Base-by-base conservation (phyloP, 2,113 vertebrate species). In the Dendrocopos noguchii region DNA sequence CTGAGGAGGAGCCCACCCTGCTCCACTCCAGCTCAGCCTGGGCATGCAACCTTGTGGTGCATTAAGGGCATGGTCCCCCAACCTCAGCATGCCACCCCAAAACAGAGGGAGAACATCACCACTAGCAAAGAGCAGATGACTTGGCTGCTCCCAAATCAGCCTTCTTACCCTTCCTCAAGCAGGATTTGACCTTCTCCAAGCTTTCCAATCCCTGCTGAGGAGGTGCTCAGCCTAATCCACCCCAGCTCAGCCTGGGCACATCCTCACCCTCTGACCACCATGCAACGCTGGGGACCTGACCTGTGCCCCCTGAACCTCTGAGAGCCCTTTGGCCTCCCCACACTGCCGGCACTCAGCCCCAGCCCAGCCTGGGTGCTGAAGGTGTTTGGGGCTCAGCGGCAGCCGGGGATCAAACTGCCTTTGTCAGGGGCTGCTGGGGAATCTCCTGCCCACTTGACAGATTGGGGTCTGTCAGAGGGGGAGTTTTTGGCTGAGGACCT, bases 341-440 rank as follows among this genome's bases (percentile, higher is more conserved):
- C 4, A 60, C 47, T 53, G 66, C 61, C 61, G 8, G 11, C 5
- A 1, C 1, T 0, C 6, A 1, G 7, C 19, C 9, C 2, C 2
- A 22, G 76, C 29, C 44, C 33, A 0, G 16, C 5, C n/a, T n/a
- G n/a, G n/a, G n/a, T n/a, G n/a, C n/a, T n/a, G 4, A 63, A 81
- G 33, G 11, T 39, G 0, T 31, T 27, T 0, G 4, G 75, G 50
- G 42, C 31, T 57, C 12, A 1, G 67, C 5, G 3, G 29, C 31
- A 2, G 39, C 73, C 52, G 31, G 5, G 4, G 80, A 64, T 88
- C 71, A 28, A 27, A 86, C 11, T 2, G 7, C 80, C 60, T 93
- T 77, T 90, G 80, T 80, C 44, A 14, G 36, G 44, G 42, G 80
- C 15, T 2, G 47, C 11, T 29, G 63, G 79, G 83, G 53, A 56